Percentiles rank a stretch among this genome's conserved stretches.
Conservation (phyloP, 2,888 invertebrate genomes). For the Branchipolynoe longqiensis region DNA sequence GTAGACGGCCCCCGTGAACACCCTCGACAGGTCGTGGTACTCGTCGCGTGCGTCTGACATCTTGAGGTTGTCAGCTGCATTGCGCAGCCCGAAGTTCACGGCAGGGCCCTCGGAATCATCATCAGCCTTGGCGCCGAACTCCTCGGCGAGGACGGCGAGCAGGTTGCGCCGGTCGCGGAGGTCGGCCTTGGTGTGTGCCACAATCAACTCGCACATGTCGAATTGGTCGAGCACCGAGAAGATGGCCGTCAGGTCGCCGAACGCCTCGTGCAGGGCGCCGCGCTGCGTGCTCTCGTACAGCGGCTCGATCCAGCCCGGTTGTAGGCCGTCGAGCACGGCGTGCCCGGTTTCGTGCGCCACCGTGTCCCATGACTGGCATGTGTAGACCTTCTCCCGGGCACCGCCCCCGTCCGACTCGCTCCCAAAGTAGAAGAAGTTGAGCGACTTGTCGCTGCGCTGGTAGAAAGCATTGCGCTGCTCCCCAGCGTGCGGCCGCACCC, state of each 20-base stretch:
- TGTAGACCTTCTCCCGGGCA: not conserved
- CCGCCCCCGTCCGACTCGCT: not conserved
- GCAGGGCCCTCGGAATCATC: not conserved
- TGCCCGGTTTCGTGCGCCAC: conserved; percentile 55
- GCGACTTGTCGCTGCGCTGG: conserved; percentile 35
- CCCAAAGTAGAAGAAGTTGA: conserved; percentile 48
- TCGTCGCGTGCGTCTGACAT: not conserved
- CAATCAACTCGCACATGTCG: conserved; percentile 49
- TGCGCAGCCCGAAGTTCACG: conserved; percentile 24
- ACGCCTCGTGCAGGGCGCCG: conserved; percentile 46
- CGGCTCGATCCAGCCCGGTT: conserved; percentile 46
- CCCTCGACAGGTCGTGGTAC: conserved; percentile 48
- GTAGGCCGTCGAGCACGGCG: conserved; percentile 44
- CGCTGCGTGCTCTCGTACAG: not conserved
- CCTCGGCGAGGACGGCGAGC: conserved; percentile 41
- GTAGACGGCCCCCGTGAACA: conserved; percentile 50
- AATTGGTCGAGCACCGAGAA: conserved; percentile 50
- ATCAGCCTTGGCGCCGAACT: conserved; percentile 22
- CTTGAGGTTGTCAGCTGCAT: conserved; percentile 31
- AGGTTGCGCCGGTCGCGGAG: not conserved
- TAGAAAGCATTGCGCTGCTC: conserved; percentile 21
- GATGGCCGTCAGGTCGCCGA: conserved; percentile 37
- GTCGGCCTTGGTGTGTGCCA: conserved; percentile 42
- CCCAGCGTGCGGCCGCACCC: conserved; percentile 21
- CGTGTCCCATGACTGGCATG: conserved; percentile 45